Percentiles rank a stretch among this genome's conserved stretches.
phyloP scores from a whole-genome alignment of 2,113 vertebrate genomes.

The Maccullochella peelii region DNA sequence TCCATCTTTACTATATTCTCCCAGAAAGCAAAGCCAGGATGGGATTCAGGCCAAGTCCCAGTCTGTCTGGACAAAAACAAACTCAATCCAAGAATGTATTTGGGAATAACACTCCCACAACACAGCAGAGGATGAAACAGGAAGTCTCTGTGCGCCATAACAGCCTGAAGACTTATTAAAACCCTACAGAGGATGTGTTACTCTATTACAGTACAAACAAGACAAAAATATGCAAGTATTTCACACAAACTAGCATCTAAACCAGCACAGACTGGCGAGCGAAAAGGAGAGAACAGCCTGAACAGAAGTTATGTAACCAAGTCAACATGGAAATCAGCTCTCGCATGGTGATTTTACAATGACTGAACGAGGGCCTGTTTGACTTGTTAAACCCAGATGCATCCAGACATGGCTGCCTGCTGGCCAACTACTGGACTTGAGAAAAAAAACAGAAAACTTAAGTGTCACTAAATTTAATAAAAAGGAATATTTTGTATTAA shows the following conservation, averaged over 20 bases:
- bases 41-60: not conserved
- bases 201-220: not conserved
- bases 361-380: not conserved
- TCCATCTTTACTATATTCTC: not conserved
- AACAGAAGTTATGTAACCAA: slow-evolving; percentile 18
- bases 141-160: not conserved
- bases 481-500: not conserved
- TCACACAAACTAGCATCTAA: not conserved
- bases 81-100: not conserved
- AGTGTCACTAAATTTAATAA: not conserved
- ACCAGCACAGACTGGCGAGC: not conserved
- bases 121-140: not conserved
- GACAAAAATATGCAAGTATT: not conserved
- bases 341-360: not conserved
- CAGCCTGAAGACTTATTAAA: not conserved
- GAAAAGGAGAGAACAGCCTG: not conserved
- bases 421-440: not conserved
- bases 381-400: not conserved
- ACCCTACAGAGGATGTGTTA: not conserved
- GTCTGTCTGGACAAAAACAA: slow-evolving; percentile 21
- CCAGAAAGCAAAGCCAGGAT: slow-evolving; percentile 5
- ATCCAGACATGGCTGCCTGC: not conserved
- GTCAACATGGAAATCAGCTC: slow-evolving; percentile 43
- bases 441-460: too few species aligned
- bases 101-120: not conserved